phyloP scores from a whole-genome alignment of 2,113 vertebrate genomes.

The Lepus americanus region DNA sequence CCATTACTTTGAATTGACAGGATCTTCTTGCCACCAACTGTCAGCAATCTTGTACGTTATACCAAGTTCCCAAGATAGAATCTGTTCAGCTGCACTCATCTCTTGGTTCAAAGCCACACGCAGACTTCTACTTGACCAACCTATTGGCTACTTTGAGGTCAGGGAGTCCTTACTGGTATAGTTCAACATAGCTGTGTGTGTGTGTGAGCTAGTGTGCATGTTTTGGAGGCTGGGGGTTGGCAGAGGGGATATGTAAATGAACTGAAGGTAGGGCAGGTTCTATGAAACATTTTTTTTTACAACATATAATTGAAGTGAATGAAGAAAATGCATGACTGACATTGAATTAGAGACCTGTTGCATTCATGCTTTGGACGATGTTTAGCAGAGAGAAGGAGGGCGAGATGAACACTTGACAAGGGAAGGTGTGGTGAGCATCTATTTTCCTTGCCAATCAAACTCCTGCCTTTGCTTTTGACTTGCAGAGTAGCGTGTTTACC shows the following conservation, averaged over 20 bases:
- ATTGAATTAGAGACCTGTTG: background rate
- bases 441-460: background rate
- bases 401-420: background rate
- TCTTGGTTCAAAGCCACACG: background rate
- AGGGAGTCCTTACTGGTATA: background rate
- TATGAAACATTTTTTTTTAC: background rate
- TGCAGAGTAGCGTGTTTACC: background rate
- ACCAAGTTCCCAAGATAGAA: slow-evolving; percentile 14
- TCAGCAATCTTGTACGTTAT: background rate
- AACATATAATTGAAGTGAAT: background rate
- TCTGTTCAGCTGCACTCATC: background rate
- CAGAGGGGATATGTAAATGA: background rate
- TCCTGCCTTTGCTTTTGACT: background rate
- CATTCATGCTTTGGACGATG: background rate
- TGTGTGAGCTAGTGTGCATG: too few relatives aligned
- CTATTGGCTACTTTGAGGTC: background rate
- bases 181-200: background rate
- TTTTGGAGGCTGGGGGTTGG: background rate
- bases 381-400: background rate
- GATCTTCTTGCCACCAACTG: background rate
- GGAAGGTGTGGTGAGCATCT: background rate
- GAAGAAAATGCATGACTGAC: background rate
- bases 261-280: background rate
- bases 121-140: background rate
- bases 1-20: background rate